phyloP scores from a whole-genome alignment of 1,140 invertebrate species.

The Gonatopus flavifemur region DNA sequence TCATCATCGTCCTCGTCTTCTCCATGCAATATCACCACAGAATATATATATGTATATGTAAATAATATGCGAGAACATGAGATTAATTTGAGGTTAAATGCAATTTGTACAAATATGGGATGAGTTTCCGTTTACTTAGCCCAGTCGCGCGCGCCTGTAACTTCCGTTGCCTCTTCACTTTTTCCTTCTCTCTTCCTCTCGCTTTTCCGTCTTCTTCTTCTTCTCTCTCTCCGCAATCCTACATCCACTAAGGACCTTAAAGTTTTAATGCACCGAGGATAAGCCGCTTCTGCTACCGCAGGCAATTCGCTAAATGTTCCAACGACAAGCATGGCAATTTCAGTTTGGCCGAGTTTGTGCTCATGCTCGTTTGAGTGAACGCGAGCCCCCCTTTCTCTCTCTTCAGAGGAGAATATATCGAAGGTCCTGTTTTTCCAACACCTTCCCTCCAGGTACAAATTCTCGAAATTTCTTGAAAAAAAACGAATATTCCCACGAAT shows the following conservation, averaged over 20 bases:
- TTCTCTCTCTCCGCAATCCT: not conserved
- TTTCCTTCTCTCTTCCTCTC: not conserved
- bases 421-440: not conserved
- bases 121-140: too few relatives aligned
- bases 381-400: not conserved
- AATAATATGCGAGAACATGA: too few relatives aligned
- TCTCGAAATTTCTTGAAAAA: too few relatives aligned
- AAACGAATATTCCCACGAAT: too few relatives aligned
- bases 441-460: too few relatives aligned
- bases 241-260: slow-evolving; percentile 19
- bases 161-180: not conserved
- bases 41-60: too few relatives aligned
- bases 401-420: too few relatives aligned
- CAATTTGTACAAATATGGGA: too few relatives aligned
- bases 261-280: slow-evolving; percentile 36
- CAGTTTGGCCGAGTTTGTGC: slow-evolving; percentile 33
- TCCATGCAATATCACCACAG: too few relatives aligned
- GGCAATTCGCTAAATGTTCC: slow-evolving; percentile 38
- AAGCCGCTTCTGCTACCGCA: slow-evolving; percentile 28
- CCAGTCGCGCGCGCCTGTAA: not conserved
- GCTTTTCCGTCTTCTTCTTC: slow-evolving; percentile 1
- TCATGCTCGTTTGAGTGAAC: too few relatives aligned
- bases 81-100: too few relatives aligned
- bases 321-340: slow-evolving; percentile 35
- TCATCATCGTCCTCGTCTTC: too few relatives aligned